Evolutionary conservation across 2,113 vertebrate genomes (phyloP), one percentile per base, ranked within the genome.

Genomic region (Vicugna pacos): DNA sequence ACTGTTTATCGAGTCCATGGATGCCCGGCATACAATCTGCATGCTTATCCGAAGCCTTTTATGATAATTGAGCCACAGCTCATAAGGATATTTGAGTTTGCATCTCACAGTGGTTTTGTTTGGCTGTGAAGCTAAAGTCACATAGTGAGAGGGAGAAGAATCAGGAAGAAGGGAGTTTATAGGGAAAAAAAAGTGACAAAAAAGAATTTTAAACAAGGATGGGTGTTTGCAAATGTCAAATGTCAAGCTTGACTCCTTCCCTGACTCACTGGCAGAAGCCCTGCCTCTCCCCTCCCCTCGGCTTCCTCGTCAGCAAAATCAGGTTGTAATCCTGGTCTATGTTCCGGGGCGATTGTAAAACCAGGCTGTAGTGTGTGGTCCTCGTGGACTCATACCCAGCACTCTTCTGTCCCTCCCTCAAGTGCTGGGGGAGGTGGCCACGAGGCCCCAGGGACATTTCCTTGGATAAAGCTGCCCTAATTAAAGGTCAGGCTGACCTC

Each of bases 1-100:
- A 15, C 16, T 0, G 4, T 22, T 67, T 15, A 6, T 0, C 0
- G 11, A 12, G 32, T 30, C 69, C 24, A 22, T 1, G 0, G 2
- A 16, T 0, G 14, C 73, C 46, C 0, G 22, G 58, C 9, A 13
- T 5, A 20, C 60, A 28, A 26, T 42, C n/a, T 15, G 35, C 35
- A 6, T 11, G 20, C 20, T 8, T 4, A 13, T 13, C 17, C 22
- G 65, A 35, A 11, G 15, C 6, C 12, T 1, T 14, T 2, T 8
- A 0, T 8, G 17, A 22, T 2, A 20, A 13, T 12, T 7, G 1
- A 8, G 35, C 52, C 22, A 5, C 30, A 1, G 20, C 15, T 2
- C 10, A 3, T n/a, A 1, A 0, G 14, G 8, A 2, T 14, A 24
- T 11, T 30, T 6, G 6, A 1, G 35, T n/a, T 72, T 14, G 6